Evolutionary conservation across 2,113 vertebrate species (phyloP).

Genomic region (Anthoscopus minutus): DNA sequence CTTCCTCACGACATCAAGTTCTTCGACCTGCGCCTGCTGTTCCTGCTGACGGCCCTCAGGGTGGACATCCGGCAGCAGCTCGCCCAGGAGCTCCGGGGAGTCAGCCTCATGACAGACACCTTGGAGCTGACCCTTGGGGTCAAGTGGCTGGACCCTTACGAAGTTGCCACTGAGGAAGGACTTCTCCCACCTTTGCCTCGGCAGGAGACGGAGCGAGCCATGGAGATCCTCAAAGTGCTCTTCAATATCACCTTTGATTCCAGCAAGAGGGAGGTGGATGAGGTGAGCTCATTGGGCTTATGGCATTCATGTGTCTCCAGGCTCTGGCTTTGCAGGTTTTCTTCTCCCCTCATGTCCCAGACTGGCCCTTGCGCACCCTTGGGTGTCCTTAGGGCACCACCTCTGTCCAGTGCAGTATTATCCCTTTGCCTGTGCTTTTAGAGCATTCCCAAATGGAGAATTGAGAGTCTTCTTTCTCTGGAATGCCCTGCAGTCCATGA

Average conservation of each 20-base stretch:
- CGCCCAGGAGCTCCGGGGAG: slow-evolving; percentile 80
- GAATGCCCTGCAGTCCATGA: accelerated
- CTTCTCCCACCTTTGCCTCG: slow-evolving; percentile 69
- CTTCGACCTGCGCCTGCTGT: slow-evolving; percentile 87
- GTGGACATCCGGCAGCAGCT: slow-evolving; percentile 82
- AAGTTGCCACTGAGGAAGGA: slow-evolving; percentile 57
- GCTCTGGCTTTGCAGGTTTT: not conserved
- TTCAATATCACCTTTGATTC: slow-evolving; percentile 92
- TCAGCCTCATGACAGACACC: slow-evolving; percentile 74
- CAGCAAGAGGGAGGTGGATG: slow-evolving; percentile 77
- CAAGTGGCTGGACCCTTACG: slow-evolving; percentile 76
- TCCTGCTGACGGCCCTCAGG: slow-evolving; percentile 84
- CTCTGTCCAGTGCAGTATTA: not conserved
- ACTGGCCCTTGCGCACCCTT: accelerated
- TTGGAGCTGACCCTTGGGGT: slow-evolving; percentile 79
- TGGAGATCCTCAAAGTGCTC: slow-evolving; percentile 94
- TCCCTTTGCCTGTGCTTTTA: not conserved
- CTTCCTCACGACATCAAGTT: slow-evolving; percentile 84
- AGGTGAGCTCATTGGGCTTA: slow-evolving; percentile 66
- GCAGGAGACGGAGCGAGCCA: slow-evolving; percentile 81
- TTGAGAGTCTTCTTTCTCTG: not conserved
- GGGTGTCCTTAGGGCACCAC: not conserved
- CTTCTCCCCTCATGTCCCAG: accelerated
- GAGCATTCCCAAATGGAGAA: not conserved
- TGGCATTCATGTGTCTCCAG: accelerated